These are phyloP conservation scores for Zaprionus camerounensis DNA, from an alignment of 1,140 invertebrate species.

Conservation along the genomic window DNA sequence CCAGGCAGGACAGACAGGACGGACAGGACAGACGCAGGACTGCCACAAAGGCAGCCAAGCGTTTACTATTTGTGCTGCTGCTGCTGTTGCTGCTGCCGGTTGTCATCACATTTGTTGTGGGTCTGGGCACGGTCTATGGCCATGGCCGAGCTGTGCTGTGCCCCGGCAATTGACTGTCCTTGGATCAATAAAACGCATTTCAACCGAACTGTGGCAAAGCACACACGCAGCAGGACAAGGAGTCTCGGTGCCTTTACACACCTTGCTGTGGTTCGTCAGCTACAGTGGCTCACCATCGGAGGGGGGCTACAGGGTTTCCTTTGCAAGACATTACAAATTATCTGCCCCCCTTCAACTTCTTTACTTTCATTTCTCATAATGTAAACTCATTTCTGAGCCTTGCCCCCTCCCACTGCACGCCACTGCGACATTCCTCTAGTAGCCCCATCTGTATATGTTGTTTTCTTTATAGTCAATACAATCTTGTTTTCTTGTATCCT, in stretches of 20 bases:
- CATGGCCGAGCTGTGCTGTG: conserved; percentile 41
- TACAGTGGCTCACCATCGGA: neutral
- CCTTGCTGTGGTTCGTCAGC: neutral
- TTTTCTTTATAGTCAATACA: conserved; percentile 18
- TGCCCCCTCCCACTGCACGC: neutral
- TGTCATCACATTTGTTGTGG: conserved; percentile 64
- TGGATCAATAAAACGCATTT: conserved; percentile 75
- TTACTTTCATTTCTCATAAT: neutral
- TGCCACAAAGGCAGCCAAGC: conserved; percentile 39
- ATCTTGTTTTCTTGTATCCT: conserved; percentile 37
- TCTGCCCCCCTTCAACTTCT: too few species aligned
- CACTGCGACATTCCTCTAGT: neutral
- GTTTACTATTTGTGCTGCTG: conserved; percentile 35
- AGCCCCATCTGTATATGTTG: neutral
- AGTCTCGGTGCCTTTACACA: neutral
- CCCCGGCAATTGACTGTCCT: conserved; percentile 61
- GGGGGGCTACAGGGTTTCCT: neutral
- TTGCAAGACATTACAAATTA: neutral
- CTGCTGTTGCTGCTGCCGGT: conserved; percentile 10
- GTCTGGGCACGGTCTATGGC: conserved; percentile 51
- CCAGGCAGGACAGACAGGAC: conserved; percentile 14
- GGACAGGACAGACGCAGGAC: conserved; percentile 14
- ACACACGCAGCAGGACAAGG: neutral
- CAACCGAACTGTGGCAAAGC: conserved; percentile 27
- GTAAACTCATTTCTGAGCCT: neutral